Percentiles rank a stretch among this genome's conserved stretches.
phyloP scores from a whole-genome alignment of 2,113 vertebrate genomes.

The Myiagra hebetior region DNA sequence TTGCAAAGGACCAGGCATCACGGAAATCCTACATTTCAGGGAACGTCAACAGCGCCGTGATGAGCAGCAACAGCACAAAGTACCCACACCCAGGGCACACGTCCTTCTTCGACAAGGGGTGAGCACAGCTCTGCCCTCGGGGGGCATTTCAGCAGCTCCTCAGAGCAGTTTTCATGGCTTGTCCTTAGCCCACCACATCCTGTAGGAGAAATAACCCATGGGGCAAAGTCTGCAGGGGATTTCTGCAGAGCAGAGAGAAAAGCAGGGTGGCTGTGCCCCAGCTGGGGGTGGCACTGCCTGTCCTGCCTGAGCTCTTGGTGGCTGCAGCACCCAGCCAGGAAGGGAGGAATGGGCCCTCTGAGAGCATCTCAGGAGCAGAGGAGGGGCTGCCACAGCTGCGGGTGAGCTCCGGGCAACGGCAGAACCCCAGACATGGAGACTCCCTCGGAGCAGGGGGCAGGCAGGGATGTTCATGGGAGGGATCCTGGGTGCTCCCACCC shows the following conservation, averaged over 20 bases:
- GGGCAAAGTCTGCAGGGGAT: not conserved
- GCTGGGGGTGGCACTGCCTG: not conserved
- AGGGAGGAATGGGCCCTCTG: not conserved
- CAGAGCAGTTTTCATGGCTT: not conserved
- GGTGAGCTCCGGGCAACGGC: not conserved
- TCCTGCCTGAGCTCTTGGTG: not conserved
- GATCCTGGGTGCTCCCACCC: not conserved
- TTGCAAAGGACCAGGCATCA: conserved; percentile 94
- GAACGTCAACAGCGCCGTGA: conserved; percentile 73
- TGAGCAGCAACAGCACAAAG: conserved; percentile 84
- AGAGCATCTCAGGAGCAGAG: not conserved
- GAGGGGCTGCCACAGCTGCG: not conserved
- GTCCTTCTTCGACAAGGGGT: conserved; percentile 96
- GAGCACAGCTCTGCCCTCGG: conserved; percentile 45
- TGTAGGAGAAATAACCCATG: not conserved
- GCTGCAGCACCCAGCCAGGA: not conserved
- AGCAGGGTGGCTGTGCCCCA: not conserved
- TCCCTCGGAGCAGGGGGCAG: not conserved
- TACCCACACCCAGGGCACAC: conserved; percentile 89
- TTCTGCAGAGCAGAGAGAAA: not conserved
- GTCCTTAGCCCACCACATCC: not conserved
- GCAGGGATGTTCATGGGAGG: not conserved
- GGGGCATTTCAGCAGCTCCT: not conserved
- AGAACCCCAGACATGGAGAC: not conserved
- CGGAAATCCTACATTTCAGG: conserved; percentile 86